Base-by-base conservation (phyloP, 1,140 invertebrate genomes). In the Zeugodacus cucurbitae region DNA sequence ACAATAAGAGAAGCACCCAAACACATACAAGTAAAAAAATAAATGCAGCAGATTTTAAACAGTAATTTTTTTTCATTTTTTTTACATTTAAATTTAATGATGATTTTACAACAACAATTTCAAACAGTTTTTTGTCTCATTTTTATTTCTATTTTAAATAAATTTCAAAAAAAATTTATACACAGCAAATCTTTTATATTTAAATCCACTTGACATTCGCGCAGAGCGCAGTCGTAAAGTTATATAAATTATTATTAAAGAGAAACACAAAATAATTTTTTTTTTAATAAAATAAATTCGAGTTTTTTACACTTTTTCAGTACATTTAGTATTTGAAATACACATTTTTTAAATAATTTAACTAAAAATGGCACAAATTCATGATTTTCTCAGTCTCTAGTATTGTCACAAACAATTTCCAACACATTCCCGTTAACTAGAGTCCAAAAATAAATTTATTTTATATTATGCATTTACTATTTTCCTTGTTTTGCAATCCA, bases 401-500 rank as follows among this genome's bases (percentile, higher is more conserved):
- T 62, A 62, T 26, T 62, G 7, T 62, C 20, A 54, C 14, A 54
- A 54, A 54, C 22, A 62, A 62, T 26, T 62, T 62, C 58, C 22
- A 62, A 62, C 58, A 62, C 58, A 62, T 14, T n/a, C 58, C 6
- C 58, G 5, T 54, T 54, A 17, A 11, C 48, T 22, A 41, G 3
- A 41, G 10, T 29, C 3, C 10, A 8, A 48, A 82, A 82, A 82
- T 20, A 82, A 82, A 82, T 74, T 22, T 20, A 26, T 7, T 78
- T 48, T n/a, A 17, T n/a, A n/a, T n/a, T n/a, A 54, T 82, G 14
- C 0, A 82, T 82, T 82, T 48, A 82, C 74, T 82, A 10, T 26
- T 70, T 82, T 82, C 22, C 74, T 82, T 82, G 1, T 82, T 82
- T 48, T 48, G 22, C 74, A 82, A 82, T 48, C 41, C 74, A 82